phyloP scores from a whole-genome alignment of 2,113 vertebrate genomes.

The Astur gentilis region DNA sequence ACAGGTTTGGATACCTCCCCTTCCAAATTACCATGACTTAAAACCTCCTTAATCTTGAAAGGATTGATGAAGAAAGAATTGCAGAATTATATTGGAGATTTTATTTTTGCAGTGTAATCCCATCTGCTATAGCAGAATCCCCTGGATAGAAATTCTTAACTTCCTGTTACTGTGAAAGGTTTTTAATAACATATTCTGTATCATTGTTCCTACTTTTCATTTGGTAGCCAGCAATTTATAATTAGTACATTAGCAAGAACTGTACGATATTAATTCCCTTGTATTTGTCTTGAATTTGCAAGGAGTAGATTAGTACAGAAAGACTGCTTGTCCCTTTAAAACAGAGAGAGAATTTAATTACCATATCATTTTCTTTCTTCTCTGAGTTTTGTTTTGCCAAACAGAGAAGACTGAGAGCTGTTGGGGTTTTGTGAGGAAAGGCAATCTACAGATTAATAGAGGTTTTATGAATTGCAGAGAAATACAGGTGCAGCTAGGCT shows the following conservation, averaged over 20 bases:
- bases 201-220: conserved; percentile 36
- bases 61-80: not conserved
- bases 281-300: conserved; percentile 27
- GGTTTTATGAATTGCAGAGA: not conserved
- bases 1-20: not conserved
- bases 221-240: conserved; percentile 24
- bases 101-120: conserved; percentile 41
- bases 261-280: not conserved
- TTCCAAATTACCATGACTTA: conserved; percentile 24
- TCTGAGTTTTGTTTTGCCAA: conserved; percentile 31
- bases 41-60: conserved; percentile 28
- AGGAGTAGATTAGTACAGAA: conserved; percentile 16
- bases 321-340: conserved; percentile 40
- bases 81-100: not conserved
- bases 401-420: not conserved
- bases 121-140: conserved; percentile 38
- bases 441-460: not conserved
- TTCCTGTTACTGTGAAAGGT: conserved; percentile 8
- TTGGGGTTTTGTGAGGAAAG: not conserved
- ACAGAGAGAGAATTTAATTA: conserved; percentile 27
- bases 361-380: conserved; percentile 3
- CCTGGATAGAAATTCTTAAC: conserved; percentile 43
- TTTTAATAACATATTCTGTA: conserved; percentile 25
- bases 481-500: not conserved
- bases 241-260: conserved; percentile 7